phyloP scores from a whole-genome alignment of 2,113 vertebrate genomes.

The Boulengeromyrus knoepffleri region DNA sequence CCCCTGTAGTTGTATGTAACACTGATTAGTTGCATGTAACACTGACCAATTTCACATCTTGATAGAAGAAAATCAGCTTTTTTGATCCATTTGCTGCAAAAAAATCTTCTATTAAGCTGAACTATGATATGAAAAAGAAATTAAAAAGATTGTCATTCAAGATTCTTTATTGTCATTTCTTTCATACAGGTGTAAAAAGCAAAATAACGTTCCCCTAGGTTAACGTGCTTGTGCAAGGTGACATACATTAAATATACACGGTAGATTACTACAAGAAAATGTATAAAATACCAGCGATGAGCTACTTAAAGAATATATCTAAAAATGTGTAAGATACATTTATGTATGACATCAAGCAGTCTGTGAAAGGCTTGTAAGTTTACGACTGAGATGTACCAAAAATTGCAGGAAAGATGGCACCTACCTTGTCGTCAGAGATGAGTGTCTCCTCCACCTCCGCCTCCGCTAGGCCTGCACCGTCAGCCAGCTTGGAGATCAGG shows the following conservation, averaged over 20 bases:
- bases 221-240: background rate
- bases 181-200: background rate
- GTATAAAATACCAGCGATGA: background rate
- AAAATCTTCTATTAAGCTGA: slow-evolving; percentile 63
- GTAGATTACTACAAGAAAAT: background rate
- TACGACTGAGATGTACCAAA: background rate
- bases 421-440: slow-evolving; percentile 36
- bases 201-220: background rate
- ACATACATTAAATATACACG: background rate
- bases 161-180: background rate
- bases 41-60: slow-evolving; percentile 50
- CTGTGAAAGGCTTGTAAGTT: background rate
- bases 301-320: background rate
- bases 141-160: background rate
- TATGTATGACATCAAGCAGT: background rate
- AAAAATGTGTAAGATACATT: background rate
- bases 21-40: background rate
- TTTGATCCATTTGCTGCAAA: slow-evolving; percentile 63
- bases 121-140: slow-evolving; percentile 45
- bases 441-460: slow-evolving; percentile 62
- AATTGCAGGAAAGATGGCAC: background rate
- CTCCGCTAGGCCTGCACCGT: slow-evolving; percentile 48
- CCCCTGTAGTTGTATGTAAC: background rate
- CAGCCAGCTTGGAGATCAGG: slow-evolving; percentile 58
- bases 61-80: slow-evolving; percentile 70